A percentile compares a stretch with the other conserved stretches of the same genome.
Evolutionary conservation across 2,888 invertebrate species (phyloP).

Genomic region (Pseudanteris insignis): DNA sequence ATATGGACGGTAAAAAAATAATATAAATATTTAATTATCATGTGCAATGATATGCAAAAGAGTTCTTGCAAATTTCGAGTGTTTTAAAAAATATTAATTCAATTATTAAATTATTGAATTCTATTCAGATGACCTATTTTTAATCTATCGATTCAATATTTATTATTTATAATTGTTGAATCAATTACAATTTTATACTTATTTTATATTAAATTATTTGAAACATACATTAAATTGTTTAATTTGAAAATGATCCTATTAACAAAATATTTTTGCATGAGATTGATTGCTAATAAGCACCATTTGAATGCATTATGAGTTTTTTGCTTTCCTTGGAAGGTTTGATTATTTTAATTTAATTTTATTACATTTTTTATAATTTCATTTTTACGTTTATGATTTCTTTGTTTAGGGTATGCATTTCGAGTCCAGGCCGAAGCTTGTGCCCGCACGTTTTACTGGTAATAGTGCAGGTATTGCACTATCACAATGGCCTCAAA

Average conservation of each 20-base stretch:
- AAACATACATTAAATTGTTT: background rate
- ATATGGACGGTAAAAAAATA: too few relatives aligned
- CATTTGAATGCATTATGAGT: background rate
- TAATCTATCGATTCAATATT: too few relatives aligned
- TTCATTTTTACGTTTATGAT: slow-evolving; percentile 28
- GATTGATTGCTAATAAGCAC: background rate
- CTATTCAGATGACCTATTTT: too few relatives aligned
- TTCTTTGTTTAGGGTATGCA: slow-evolving; percentile 34
- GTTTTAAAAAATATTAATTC: too few relatives aligned
- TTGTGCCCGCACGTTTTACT: too few relatives aligned
- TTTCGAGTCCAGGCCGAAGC: slow-evolving; percentile 23
- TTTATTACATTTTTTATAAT: slow-evolving; percentile 16
- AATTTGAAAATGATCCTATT: too few relatives aligned
- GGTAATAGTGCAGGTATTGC: too few relatives aligned
- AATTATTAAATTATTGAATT: too few relatives aligned
- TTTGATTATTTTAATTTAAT: slow-evolving; percentile 22
- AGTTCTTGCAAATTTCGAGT: slow-evolving; percentile 1
- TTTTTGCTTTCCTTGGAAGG: slow-evolving; percentile 22
- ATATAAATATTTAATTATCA: background rate
- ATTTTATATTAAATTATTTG: background rate
- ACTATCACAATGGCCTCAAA: slow-evolving; percentile 3
- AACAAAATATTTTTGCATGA: background rate
- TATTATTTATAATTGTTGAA: too few relatives aligned
- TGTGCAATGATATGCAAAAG: background rate
- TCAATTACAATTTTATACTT: background rate